Percentiles rank a stretch among this genome's conserved stretches.
phyloP scores from a whole-genome alignment of 2,888 invertebrate genomes.

The Eupsilia transversa region DNA sequence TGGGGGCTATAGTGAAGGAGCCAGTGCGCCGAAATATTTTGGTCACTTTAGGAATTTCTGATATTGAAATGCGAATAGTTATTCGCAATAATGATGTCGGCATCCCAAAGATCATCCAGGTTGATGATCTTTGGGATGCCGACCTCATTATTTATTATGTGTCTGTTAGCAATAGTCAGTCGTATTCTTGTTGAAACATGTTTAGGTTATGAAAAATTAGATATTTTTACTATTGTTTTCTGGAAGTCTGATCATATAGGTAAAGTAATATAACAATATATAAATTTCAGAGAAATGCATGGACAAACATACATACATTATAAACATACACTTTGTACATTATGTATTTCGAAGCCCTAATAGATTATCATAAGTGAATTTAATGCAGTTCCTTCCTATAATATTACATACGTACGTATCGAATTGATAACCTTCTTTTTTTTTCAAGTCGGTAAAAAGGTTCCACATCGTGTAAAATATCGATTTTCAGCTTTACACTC shows the following conservation, averaged over 20 bases:
- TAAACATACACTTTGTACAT: too few relatives aligned
- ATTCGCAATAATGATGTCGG: too few relatives aligned
- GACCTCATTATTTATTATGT: neutral
- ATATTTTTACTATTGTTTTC: neutral
- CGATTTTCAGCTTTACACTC: neutral
- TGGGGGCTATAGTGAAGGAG: conserved; percentile 40
- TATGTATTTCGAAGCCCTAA: too few relatives aligned
- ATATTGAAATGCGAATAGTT: neutral
- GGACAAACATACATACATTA: too few relatives aligned
- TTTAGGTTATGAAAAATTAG: neutral
- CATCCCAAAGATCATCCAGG: too few relatives aligned
- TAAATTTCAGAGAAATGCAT: too few relatives aligned
- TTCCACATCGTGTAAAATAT: neutral
- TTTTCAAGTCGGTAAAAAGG: too few relatives aligned
- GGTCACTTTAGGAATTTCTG: neutral
- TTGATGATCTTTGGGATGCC: neutral
- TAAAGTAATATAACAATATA: too few relatives aligned
- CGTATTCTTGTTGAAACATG: neutral
- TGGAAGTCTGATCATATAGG: neutral
- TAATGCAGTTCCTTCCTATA: too few relatives aligned
- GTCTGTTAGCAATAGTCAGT: neutral
- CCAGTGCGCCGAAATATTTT: neutral
- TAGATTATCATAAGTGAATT: too few relatives aligned
- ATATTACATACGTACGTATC: too few relatives aligned
- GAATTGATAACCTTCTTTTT: too few relatives aligned